Base-by-base conservation (phyloP, 2,797 vertebrate species). In the Eidolon dupreanum region DNA sequence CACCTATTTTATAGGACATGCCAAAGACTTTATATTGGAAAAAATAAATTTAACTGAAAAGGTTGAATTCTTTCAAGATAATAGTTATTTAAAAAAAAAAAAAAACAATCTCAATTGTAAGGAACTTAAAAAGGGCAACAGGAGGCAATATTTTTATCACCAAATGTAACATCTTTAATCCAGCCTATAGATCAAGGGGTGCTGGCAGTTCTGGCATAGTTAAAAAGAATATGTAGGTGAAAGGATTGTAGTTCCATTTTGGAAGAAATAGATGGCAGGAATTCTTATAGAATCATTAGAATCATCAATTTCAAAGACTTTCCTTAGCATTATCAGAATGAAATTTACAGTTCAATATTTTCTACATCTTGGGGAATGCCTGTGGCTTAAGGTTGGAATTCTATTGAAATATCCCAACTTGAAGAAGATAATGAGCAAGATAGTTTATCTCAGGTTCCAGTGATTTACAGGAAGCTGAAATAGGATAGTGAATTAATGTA, bases 1-100 rank as follows among this genome's bases (percentile, higher is more conserved):
- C 95, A 88, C 92, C 90, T 55, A 0, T 94, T 96, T 95, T 84
- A 92, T 83, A 93, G 89, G 36, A 94, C 94, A 94, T 96, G 81
- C 55, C 88, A 8, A 87, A 88, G 13, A 85, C 90, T 49, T 75
- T 78, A 46, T 59, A 41, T 61, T 85, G 63, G 36, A 94, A 89
- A 93, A 95, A 84, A 71, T 51, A 88, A 49, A 61, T 92, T 87
- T 65, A 46, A 81, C 65, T 59, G 63, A 87, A 91, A 88, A 96
- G 22, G 43, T 57, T 94, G 83, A 68, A 36, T 90, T 95, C n/a
- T 92, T 94, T 87, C 22, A 87, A 88, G 43, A 46, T 94, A 38
- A 61, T 70, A 93, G n/a, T 87, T 71, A 1, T 68, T 82, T 77
- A 43, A 43, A 46, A 46, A 46, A 46, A 46, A 46, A 46, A 46